Conservation (phyloP, 2,113 vertebrate genomes). For the Sterna hirundo region DNA sequence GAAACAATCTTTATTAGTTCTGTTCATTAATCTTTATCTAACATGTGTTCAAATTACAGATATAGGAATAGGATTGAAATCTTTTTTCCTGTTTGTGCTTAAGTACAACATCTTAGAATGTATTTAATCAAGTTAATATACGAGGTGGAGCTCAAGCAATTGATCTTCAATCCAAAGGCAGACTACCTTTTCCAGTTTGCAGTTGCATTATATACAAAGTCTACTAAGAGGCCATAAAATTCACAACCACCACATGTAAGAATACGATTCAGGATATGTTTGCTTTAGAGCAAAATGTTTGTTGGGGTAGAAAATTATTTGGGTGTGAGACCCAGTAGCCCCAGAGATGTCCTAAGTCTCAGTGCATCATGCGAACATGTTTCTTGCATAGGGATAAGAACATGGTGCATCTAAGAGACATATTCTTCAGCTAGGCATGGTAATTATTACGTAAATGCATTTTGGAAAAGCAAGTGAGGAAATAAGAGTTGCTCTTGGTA, state of each 20-base stretch:
- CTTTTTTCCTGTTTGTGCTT: neutral
- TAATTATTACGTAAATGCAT: neutral
- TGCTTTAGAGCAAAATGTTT: neutral
- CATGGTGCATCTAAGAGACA: neutral
- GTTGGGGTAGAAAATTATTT: neutral
- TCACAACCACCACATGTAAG: neutral
- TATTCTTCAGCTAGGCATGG: neutral
- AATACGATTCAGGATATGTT: neutral
- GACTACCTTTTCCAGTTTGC: neutral
- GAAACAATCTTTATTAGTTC: neutral
- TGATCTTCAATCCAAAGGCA: neutral
- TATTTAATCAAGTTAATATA: neutral
- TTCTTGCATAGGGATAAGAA: neutral
- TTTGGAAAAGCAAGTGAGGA: neutral
- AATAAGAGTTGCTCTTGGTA: neutral
- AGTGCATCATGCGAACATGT: neutral
- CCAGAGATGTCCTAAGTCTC: neutral
- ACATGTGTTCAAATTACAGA: neutral
- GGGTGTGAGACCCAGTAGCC: neutral
- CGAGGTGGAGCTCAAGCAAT: neutral
- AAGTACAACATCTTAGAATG: neutral
- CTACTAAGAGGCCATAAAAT: neutral
- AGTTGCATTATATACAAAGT: neutral
- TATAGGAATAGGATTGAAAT: neutral
- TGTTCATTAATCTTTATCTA: neutral